Percentiles rank a stretch among this genome's conserved stretches.
Conservation (phyloP, 2,888 invertebrate genomes). For the Furcula furcula region DNA sequence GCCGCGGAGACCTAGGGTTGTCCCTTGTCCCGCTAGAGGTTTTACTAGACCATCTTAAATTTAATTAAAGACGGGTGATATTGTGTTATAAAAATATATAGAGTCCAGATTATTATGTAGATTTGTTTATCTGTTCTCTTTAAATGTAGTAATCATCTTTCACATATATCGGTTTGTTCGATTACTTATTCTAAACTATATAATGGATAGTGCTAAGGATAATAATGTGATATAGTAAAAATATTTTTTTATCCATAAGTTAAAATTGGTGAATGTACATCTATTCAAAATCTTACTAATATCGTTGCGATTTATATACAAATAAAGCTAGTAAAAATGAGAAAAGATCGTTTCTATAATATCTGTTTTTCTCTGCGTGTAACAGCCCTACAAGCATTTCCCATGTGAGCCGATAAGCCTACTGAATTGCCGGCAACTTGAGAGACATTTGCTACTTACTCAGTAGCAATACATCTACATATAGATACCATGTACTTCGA, state of each 20-base stretch:
- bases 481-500: background rate
- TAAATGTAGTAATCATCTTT: too few species aligned
- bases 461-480: background rate
- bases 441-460: conserved; percentile 19
- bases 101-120: too few species aligned
- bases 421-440: conserved; percentile 43
- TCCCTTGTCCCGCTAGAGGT: background rate
- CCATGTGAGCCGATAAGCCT: conserved; percentile 42
- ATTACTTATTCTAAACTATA: too few species aligned
- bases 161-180: too few species aligned
- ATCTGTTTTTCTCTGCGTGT: background rate
- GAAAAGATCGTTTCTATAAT: too few species aligned
- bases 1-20: conserved; percentile 31
- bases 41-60: background rate
- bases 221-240: background rate
- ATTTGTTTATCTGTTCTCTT: too few species aligned
- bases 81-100: background rate
- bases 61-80: background rate
- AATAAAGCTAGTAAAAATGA: too few species aligned
- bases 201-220: background rate
- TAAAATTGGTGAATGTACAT: too few species aligned
- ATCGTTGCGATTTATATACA: too few species aligned
- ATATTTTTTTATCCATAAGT: too few species aligned
- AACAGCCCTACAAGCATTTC: conserved; percentile 28
- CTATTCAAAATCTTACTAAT: too few species aligned